Base-by-base conservation (phyloP, 2,888 invertebrate genomes). In the Synergus umbraculus region DNA sequence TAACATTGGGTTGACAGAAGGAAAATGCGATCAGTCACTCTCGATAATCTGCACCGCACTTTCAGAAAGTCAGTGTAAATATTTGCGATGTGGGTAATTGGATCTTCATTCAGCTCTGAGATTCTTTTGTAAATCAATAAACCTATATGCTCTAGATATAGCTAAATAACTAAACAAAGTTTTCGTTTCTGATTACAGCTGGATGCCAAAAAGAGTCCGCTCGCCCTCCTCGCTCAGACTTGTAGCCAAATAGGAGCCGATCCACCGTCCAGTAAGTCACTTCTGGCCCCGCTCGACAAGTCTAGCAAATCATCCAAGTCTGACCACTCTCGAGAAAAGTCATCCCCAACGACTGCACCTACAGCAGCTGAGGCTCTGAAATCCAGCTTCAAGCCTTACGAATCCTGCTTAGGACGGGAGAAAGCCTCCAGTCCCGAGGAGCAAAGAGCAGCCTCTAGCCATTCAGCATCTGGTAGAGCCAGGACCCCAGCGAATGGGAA, bases 191-290 rank as follows among this genome's bases (percentile, higher is more conserved):
- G 29, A 29, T 95, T 95, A 88, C 95, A 98, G 98, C 94, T 98
- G 96, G 98, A 98, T 92, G 97, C 98, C 83, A 98, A 98, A 93
- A 98, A 98, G 93, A 98, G 98, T 93, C 98, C 98, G 2, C 93
- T 99, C 91, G 98, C 98, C 82, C 93, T 99, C 83, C 93, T 99
- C 91, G 98, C 98, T 83, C 98, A 98, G 93, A 98, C 99, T 22
- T 99, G 98, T 94, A 98, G 98, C 92, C 98, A 98, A 92, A 99
- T 99, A 88, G 99, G 98, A 78, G 97, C 97, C 37, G 98, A 98
- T 91, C 95, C 97, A 0, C 95, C 97, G 43, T 95, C 96, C 73
- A 96, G 96, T 91, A 95, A 96, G 78, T 96, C 96, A 89, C 93
- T 96, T 81, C 93, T 96, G 86, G 95, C 96, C 85, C 95, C 96